Conservation (phyloP, 2,888 invertebrate genomes). For the Chrysodeixis includens region DNA sequence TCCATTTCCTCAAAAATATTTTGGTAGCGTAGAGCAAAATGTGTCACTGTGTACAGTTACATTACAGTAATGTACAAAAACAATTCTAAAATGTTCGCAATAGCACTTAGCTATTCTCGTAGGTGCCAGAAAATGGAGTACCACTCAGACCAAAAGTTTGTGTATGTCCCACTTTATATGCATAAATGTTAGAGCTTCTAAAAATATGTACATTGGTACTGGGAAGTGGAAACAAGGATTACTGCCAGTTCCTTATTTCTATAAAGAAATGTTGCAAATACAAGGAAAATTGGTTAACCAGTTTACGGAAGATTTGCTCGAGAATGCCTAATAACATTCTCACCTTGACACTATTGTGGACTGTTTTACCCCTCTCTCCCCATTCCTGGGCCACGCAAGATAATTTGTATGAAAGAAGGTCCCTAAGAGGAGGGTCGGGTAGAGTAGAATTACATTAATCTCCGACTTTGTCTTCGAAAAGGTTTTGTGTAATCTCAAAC, state of each 20-base stretch:
- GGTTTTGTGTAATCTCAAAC: slow-evolving; percentile 17
- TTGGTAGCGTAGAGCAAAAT: neutral
- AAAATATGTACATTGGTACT: neutral
- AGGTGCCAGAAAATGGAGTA: slow-evolving; percentile 4
- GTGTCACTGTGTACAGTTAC: neutral
- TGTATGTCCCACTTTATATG: neutral
- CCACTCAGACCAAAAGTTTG: neutral
- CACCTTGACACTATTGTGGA: slow-evolving; percentile 1
- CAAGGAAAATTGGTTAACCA: neutral
- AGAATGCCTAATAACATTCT: neutral
- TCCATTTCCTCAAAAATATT: no score
- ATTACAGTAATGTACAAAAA: neutral
- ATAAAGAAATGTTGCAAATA: neutral
- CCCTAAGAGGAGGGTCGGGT: slow-evolving; percentile 8
- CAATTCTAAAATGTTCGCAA: neutral
- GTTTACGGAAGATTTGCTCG: neutral
- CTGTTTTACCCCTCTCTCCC: neutral
- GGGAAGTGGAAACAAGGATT: neutral
- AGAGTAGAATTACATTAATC: slow-evolving; percentile 22
- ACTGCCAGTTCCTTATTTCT: no score
- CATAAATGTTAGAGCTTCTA: slow-evolving; percentile 2
- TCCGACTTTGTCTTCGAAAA: slow-evolving; percentile 33
- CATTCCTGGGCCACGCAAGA: neutral
- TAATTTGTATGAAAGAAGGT: slow-evolving; percentile 1
- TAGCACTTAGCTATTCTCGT: neutral